phyloP scores from a whole-genome alignment of 2,113 vertebrate genomes.

The Rhinolophus ferrumequinum region DNA sequence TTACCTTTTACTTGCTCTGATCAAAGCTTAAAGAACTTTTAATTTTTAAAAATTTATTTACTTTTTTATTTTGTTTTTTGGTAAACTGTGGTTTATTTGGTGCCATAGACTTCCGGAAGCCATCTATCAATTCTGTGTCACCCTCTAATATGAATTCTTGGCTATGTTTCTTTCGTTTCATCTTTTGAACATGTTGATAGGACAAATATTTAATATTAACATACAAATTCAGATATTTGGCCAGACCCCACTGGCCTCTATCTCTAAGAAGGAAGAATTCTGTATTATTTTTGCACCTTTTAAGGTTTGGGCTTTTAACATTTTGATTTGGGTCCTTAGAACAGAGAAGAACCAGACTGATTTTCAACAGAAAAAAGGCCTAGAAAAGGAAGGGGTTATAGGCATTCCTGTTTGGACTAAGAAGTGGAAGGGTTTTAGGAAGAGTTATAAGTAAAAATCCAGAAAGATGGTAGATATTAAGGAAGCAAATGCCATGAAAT shows the following conservation, averaged over 20 bases:
- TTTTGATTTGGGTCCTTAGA: not conserved
- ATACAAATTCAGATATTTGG: not conserved
- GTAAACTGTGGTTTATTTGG: not conserved
- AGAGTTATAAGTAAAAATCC: not conserved
- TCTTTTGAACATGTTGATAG: not conserved
- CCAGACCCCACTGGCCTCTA: not conserved
- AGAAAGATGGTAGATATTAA: not conserved
- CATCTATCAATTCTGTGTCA: not conserved
- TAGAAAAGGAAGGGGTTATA: not conserved
- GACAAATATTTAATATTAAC: not conserved
- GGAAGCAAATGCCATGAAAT: not conserved
- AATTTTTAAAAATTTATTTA: not conserved
- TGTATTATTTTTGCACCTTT: not conserved
- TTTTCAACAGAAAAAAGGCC: not conserved
- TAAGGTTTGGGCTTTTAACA: not conserved
- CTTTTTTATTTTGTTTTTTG: not conserved
- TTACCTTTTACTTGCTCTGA: not conserved
- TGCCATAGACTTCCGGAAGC: not conserved
- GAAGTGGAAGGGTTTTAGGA: not conserved
- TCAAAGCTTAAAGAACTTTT: not conserved
- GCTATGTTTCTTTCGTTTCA: not conserved
- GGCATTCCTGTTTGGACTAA: not conserved
- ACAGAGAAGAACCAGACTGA: not conserved
- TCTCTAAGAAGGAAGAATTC: not conserved
- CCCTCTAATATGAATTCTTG: not conserved